A percentile compares a stretch with the other conserved stretches of the same genome.
phyloP scores from a whole-genome alignment of 2,797 vertebrate species.

The Cuniculus paca region DNA sequence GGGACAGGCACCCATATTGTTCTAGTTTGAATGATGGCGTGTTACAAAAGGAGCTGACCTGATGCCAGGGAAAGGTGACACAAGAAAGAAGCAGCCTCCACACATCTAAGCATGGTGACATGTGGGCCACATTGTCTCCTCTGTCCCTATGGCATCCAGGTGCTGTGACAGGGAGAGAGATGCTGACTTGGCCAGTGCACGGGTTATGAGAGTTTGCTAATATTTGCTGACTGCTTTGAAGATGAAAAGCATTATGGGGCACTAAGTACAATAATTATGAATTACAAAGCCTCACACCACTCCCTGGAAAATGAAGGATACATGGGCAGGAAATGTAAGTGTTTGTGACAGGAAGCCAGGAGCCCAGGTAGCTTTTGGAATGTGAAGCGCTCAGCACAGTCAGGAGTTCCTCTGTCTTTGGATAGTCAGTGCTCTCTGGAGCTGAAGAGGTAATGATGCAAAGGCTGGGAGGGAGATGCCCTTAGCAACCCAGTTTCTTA shows the following conservation, averaged over 20 bases:
- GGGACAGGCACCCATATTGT: background rate
- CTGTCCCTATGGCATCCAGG: background rate
- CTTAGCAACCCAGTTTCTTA: background rate
- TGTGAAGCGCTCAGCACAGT: background rate
- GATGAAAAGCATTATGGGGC: constrained; percentile 55
- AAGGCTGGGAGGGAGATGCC: background rate
- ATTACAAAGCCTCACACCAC: constrained; percentile 45
- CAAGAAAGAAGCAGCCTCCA: background rate
- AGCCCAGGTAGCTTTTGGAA: background rate
- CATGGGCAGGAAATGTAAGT: background rate
- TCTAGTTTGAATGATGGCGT: background rate
- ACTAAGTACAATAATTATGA: constrained; percentile 46
- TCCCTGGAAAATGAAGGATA: constrained; percentile 50
- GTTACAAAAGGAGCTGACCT: background rate
- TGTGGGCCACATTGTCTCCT: background rate
- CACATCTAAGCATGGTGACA: background rate
- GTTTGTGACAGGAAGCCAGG: constrained; percentile 8
- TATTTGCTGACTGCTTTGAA: constrained; percentile 50
- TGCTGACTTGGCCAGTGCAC: background rate
- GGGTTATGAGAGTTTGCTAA: background rate
- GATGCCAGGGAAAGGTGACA: background rate
- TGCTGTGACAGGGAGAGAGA: background rate
- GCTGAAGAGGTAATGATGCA: background rate
- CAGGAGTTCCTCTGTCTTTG: background rate
- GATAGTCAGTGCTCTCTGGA: background rate